Evolutionary conservation across 1,140 invertebrate genomes (phyloP).

Genomic region (Elysia chlorotica): DNA sequence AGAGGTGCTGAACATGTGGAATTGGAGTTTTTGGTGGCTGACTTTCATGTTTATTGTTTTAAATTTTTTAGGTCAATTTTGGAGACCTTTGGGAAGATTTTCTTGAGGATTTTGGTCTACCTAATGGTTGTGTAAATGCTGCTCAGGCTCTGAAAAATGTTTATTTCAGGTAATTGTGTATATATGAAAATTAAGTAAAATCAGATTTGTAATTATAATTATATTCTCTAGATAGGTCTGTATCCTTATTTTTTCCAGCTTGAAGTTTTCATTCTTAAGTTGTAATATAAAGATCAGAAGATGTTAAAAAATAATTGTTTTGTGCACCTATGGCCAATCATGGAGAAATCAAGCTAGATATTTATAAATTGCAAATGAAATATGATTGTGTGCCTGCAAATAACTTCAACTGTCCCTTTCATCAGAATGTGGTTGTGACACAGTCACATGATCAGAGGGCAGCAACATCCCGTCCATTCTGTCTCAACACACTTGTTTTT

Average conservation of each 20-base stretch:
- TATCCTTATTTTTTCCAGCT: neutral
- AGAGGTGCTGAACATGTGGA: neutral
- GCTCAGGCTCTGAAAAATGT: conserved; percentile 85
- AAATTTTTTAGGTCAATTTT: conserved; percentile 74
- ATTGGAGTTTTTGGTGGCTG: neutral
- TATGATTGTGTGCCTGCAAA: too few species aligned
- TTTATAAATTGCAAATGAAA: too few species aligned
- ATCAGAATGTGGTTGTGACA: too few species aligned
- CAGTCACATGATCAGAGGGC: neutral
- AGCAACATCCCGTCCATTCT: neutral
- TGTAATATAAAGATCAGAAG: too few species aligned
- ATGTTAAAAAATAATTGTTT: too few species aligned
- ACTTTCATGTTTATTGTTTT: neutral
- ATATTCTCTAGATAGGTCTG: neutral
- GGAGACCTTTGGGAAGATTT: conserved; percentile 84
- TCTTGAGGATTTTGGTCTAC: conserved; percentile 76
- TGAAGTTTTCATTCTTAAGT: neutral
- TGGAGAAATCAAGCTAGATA: neutral
- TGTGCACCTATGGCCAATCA: neutral
- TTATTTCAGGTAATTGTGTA: conserved; percentile 75
- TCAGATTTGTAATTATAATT: too few species aligned
- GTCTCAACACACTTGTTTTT: neutral
- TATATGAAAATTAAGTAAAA: neutral
- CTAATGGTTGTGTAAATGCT: conserved; percentile 82
- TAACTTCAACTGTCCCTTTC: too few species aligned